phyloP scores from a whole-genome alignment of 2,797 vertebrate species.

The Falco rusticolus region DNA sequence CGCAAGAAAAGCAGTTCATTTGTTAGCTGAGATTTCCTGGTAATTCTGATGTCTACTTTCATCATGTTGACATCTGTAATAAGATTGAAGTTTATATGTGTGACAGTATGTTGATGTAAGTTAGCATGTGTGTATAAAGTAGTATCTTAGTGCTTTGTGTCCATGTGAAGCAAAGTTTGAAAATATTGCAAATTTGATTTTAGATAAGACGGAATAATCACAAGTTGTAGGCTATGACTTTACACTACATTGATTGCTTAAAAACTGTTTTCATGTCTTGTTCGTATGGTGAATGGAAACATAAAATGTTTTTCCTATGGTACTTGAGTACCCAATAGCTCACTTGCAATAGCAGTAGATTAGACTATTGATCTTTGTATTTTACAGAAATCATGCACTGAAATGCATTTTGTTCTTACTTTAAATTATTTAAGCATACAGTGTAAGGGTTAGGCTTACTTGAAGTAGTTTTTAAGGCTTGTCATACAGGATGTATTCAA shows the following conservation, averaged over 20 bases:
- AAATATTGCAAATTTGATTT: background rate
- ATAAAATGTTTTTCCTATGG: constrained; percentile 51
- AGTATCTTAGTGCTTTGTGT: background rate
- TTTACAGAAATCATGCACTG: constrained; percentile 40
- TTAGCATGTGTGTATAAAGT: background rate
- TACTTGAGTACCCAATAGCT: constrained; percentile 58
- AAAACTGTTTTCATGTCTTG: constrained; percentile 43
- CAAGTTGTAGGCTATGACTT: background rate
- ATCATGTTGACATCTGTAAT: background rate
- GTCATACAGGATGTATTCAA: constrained; percentile 63
- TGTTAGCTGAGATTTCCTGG: background rate
- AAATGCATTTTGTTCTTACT: constrained; percentile 49
- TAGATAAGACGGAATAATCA: background rate
- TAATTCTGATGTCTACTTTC: background rate
- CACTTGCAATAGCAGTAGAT: background rate
- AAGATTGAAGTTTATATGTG: background rate
- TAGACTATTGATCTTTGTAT: constrained; percentile 35
- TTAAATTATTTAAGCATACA: constrained; percentile 46
- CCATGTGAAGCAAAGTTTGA: background rate
- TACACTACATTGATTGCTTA: constrained; percentile 40
- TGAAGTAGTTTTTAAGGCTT: constrained; percentile 62
- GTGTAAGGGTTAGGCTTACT: constrained; percentile 43
- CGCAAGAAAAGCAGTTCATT: background rate
- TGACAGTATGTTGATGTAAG: background rate
- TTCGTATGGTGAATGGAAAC: constrained; percentile 38